Conservation (phyloP, 1,140 invertebrate genomes). For the Drosophila subobscura region DNA sequence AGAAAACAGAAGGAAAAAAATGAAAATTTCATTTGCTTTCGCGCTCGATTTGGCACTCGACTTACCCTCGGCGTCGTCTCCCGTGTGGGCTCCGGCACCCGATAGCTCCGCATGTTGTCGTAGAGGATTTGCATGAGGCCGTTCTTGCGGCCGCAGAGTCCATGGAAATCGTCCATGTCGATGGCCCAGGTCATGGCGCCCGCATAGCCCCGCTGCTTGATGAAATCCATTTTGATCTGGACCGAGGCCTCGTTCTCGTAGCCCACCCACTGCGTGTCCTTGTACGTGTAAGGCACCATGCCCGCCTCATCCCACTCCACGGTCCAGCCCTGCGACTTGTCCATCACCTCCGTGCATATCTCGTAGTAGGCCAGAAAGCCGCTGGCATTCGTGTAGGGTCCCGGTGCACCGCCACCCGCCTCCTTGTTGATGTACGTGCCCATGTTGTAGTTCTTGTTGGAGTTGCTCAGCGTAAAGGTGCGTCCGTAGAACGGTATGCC, state of each 20-base stretch:
- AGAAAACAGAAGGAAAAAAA: neutral
- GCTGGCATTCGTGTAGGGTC: constrained; percentile 92
- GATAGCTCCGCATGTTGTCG: constrained; percentile 89
- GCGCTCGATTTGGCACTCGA: constrained; percentile 39
- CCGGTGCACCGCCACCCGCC: constrained; percentile 92
- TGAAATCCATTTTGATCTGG: constrained; percentile 94
- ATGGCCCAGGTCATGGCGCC: constrained; percentile 96
- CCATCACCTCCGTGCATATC: constrained; percentile 90
- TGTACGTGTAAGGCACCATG: constrained; percentile 93
- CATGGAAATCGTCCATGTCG: constrained; percentile 93
- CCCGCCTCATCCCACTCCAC: constrained; percentile 92
- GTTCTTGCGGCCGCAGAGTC: constrained; percentile 90
- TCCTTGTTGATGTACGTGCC: constrained; percentile 95
- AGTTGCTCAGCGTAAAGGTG: constrained; percentile 90
- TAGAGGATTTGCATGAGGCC: constrained; percentile 89
- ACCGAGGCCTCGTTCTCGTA: constrained; percentile 89
- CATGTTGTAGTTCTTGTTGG: constrained; percentile 92
- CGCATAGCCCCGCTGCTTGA: constrained; percentile 91
- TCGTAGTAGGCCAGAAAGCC: constrained; percentile 96
- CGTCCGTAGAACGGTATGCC: constrained; percentile 94
- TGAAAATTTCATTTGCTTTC: constrained; percentile 5
- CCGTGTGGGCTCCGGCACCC: constrained; percentile 88
- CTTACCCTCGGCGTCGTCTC: constrained; percentile 87
- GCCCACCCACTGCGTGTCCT: constrained; percentile 95
- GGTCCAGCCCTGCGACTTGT: constrained; percentile 89